These are phyloP conservation scores for Cataglyphis hispanica DNA, from an alignment of 1,140 invertebrate species.

Conservation along the genomic window DNA sequence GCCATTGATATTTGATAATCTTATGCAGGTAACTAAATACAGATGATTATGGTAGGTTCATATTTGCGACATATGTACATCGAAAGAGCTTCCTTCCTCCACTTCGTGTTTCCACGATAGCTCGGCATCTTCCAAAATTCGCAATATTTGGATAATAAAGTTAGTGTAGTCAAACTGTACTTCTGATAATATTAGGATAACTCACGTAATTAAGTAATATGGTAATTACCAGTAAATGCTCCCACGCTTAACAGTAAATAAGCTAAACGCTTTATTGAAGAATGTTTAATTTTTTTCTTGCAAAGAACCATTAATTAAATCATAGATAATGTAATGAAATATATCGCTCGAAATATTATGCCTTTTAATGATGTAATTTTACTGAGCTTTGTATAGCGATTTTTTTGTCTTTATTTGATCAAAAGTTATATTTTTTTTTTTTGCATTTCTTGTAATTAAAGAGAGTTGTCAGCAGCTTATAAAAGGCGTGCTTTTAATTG, in stretches of 20 bases:
- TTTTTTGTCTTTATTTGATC: background rate
- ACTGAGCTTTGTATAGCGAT: background rate
- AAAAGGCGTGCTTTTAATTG: slow-evolving; percentile 24
- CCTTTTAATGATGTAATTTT: slow-evolving; percentile 14
- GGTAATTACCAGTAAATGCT: background rate
- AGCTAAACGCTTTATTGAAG: background rate
- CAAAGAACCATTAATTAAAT: slow-evolving; percentile 7
- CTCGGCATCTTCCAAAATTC: slow-evolving; percentile 5
- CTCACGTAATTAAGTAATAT: slow-evolving; percentile 13
- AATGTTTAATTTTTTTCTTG: background rate
- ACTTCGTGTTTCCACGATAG: background rate
- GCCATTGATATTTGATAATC: slow-evolving; percentile 20
- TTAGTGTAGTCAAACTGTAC: slow-evolving; percentile 21
- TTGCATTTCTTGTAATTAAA: slow-evolving; percentile 6
- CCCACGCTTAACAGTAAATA: background rate
- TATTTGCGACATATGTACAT: slow-evolving; percentile 1
- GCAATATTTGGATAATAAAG: slow-evolving; percentile 39
- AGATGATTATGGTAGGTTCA: background rate
- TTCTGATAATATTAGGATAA: slow-evolving; percentile 3
- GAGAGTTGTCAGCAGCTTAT: background rate
- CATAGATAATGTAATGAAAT: background rate
- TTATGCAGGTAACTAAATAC: too few species aligned
- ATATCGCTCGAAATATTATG: background rate
- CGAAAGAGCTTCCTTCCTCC: slow-evolving; percentile 7
- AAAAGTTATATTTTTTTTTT: background rate